Base-by-base conservation (phyloP, 2,113 vertebrate genomes). In the Chaetorhynchus papuensis region DNA sequence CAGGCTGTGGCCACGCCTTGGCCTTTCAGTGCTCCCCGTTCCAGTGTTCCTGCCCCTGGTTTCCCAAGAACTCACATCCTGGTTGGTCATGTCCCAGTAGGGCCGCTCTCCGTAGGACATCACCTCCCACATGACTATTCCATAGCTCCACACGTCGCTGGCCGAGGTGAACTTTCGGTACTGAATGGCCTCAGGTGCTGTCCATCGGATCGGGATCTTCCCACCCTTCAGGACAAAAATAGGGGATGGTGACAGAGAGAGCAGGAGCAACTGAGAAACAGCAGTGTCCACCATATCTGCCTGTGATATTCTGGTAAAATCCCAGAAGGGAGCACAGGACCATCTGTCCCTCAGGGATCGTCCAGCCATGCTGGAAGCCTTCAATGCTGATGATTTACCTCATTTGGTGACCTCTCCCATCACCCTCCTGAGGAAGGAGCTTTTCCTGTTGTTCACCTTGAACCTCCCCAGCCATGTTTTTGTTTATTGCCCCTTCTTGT, bases 41-140 rank as follows among this genome's bases (percentile, higher is more conserved):
- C 13, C 59, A 74, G 50, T 4, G 21, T 16, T 75, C 11, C 24
- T 74, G 52, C 26, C 76, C 66, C 50, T 24, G 39, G 9, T 15
- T 76, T 50, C 44, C 72, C 54, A 39, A 61, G 66, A 42, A 98
- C 98, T 98, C 94, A 98, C 98, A 2, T 98, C 98, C 81, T 98
- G 98, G 83, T 98, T 98, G 96, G 98, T 98, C 98, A 98, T 98
- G 72, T 98, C 98, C 98, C 98, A 98, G 97, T 98, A 98, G 33
- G 98, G 98, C 59, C 98, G 76, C 79, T 98, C 98, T n/a, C 98
- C 98, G 0, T 98, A 98, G 4, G 98, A 98, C 98, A 98, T 98
- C 94, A 98, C 98, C 75, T 98, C 98, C 98, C 98, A 98, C 98
- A 98, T 98, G 91, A 98, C 98, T 0, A 98, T 98, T 0, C 98